Conservation (phyloP, 2,888 invertebrate species). For the Cerceris ruficornis region DNA sequence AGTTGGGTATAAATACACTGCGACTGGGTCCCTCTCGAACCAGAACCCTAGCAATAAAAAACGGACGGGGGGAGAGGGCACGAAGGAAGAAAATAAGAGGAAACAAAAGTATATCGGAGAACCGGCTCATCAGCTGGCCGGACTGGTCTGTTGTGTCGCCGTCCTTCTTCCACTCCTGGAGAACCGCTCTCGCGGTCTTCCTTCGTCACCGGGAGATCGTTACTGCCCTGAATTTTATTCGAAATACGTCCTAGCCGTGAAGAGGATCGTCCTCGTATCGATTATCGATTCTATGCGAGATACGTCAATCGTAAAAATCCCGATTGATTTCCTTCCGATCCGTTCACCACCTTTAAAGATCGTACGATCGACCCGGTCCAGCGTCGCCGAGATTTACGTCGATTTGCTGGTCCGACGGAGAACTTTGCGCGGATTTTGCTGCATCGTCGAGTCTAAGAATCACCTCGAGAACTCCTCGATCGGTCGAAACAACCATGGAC, state of each 20-base stretch:
- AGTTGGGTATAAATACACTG: constrained; percentile 76
- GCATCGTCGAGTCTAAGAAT: too few species aligned
- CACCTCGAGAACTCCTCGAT: too few species aligned
- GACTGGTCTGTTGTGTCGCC: constrained; percentile 77
- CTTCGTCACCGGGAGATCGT: constrained; percentile 66
- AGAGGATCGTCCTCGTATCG: constrained; percentile 51
- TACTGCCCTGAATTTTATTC: constrained; percentile 78
- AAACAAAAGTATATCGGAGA: constrained; percentile 78
- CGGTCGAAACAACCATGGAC: constrained; percentile 48
- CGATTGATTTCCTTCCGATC: constrained; percentile 10
- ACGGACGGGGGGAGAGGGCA: constrained; percentile 53
- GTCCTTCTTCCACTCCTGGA: constrained; percentile 37
- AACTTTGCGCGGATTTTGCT: too few species aligned
- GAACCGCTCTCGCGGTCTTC: constrained; percentile 43
- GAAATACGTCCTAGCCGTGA: constrained; percentile 57
- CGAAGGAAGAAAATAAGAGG: constrained; percentile 71
- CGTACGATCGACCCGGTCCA: background rate
- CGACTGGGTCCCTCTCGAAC: constrained; percentile 63
- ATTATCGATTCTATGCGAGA: constrained; percentile 54
- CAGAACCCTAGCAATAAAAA: constrained; percentile 67
- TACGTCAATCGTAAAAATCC: constrained; percentile 34
- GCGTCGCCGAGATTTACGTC: background rate
- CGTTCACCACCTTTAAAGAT: background rate
- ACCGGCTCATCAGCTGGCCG: constrained; percentile 81
- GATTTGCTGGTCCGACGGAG: too few species aligned